These are phyloP conservation scores for Bos indicus DNA, from an alignment of 2,113 vertebrate genomes.

Conservation along the genomic window DNA sequence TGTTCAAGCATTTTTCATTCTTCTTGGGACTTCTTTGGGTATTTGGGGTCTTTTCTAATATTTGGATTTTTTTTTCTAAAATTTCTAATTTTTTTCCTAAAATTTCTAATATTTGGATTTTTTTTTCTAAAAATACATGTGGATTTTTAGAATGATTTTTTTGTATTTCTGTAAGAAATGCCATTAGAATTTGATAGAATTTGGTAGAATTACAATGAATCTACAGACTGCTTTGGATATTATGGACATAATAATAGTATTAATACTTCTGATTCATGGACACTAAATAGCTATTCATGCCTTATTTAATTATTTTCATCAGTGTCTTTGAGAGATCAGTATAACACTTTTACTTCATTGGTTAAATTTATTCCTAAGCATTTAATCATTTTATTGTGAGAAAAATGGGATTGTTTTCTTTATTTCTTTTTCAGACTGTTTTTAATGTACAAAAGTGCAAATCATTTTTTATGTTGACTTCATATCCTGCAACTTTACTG, in stretches of 20 bases:
- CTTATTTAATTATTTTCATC: neutral
- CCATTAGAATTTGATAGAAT: neutral
- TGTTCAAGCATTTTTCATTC: neutral
- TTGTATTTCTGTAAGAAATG: neutral
- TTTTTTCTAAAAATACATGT: neutral
- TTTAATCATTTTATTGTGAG: neutral
- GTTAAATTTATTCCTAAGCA: neutral
- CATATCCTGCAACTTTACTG: neutral
- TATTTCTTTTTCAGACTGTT: neutral
- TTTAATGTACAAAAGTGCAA: neutral
- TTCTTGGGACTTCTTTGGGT: neutral
- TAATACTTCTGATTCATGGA: neutral
- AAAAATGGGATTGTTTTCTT: neutral
- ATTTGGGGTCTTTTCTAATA: neutral
- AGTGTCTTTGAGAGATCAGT: neutral
- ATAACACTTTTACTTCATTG: neutral
- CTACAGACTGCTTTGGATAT: neutral
- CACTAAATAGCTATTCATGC: neutral
- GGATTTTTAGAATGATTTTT: neutral
- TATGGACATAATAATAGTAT: neutral
- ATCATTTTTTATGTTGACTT: neutral
- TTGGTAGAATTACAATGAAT: neutral
- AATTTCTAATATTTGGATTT: no score
- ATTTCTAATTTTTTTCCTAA: no score
- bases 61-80: no score